Base-by-base conservation (phyloP, 2,797 vertebrate genomes). In the Lagorchestes hirsutus region DNA sequence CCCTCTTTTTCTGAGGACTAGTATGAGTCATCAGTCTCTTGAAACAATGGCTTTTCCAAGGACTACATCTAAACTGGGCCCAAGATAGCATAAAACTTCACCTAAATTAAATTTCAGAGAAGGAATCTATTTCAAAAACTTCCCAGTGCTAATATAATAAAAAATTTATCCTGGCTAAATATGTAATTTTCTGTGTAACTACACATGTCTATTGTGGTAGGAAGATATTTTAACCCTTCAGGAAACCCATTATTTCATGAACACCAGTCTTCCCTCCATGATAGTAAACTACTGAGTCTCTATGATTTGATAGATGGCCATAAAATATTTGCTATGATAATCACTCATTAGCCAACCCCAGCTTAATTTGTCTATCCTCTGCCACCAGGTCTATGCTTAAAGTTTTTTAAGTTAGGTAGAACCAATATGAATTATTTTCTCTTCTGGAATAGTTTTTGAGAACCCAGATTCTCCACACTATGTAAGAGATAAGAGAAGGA, bases 21-120 rank as follows among this genome's bases (percentile, higher is more conserved):
- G 34, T 92, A 74, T 67, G 18, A 98, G 62, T 40, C 52, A 95
- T 90, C 16, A 94, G 40, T 56, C 29, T 59, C 8, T 31, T 91
- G n/a, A 93, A 96, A 59, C 3, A 94, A 92, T 90, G 28, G 3
- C 58, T 96, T 98, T 97, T 93, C 58, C 6, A 94, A 95, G 34
- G 90, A 96, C 3, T 94, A 4, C 0, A 58, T 91, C 87, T 16
- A 93, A 22, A 3, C 4, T 57, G 11, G 91, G 34, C 34, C 24
- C 93, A 93, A 92, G 67, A 92, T 8, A 62, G 12, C 91, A 28
- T 92, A 54, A 11, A 93, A 87, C 8, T 1, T 6, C 40, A 90
- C 95, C 56, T 46, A 93, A 93, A 95, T 59, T 50, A 50, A 87
- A 87, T 82, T 82, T 92, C 55, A 56, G 18, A 93, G 24, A 3